Conservation (phyloP, 2,888 invertebrate species). For the Andrena camellia region DNA sequence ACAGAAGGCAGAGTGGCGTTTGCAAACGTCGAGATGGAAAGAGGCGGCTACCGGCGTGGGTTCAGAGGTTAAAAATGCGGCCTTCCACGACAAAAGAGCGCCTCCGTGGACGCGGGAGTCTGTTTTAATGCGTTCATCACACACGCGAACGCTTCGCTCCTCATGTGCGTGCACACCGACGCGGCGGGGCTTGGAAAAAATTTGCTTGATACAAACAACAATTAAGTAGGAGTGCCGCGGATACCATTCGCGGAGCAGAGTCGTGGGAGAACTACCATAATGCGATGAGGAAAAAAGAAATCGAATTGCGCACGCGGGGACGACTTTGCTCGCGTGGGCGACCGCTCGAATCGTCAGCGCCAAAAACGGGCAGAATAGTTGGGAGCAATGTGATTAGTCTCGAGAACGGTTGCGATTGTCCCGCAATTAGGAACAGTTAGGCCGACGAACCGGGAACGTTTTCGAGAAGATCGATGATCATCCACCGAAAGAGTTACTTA, state of each 20-base stretch:
- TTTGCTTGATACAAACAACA: constrained; percentile 69
- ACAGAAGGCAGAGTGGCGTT: constrained; percentile 42
- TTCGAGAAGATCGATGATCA: constrained; percentile 37
- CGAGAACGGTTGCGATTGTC: constrained; percentile 42
- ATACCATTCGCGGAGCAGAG: constrained; percentile 63
- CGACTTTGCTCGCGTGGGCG: constrained; percentile 46
- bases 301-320: constrained; percentile 33
- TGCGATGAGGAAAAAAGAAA: constrained; percentile 32
- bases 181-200: constrained; percentile 50
- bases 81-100: constrained; percentile 50
- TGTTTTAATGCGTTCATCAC: constrained; percentile 26
- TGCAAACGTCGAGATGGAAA: constrained; percentile 49
- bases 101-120: constrained; percentile 9
- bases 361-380: constrained; percentile 60
- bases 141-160: neutral
- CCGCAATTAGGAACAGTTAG: constrained; percentile 61
- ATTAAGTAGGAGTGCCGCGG: constrained; percentile 69
- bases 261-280: constrained; percentile 70
- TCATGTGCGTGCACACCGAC: neutral
- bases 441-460: constrained; percentile 12
- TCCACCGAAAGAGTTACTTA: constrained; percentile 54
- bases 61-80: constrained; percentile 60
- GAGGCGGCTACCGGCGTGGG: constrained; percentile 51
- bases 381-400: constrained; percentile 61
- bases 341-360: constrained; percentile 33